phyloP scores from a whole-genome alignment of 2,113 vertebrate species.

The Neotoma lepida region DNA sequence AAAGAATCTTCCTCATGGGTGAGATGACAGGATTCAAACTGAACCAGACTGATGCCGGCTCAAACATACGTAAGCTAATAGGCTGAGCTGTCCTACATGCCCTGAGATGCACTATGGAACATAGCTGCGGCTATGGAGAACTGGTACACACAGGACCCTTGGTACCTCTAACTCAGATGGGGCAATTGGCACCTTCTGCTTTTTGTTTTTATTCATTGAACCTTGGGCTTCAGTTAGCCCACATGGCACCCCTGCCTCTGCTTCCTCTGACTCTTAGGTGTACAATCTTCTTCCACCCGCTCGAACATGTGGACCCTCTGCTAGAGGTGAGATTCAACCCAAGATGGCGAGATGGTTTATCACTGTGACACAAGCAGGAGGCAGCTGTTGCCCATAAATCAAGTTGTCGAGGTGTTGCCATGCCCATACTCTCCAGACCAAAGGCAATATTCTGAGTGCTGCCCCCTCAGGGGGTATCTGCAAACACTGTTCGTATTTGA shows the following conservation, averaged over 20 bases:
- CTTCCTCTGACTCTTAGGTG: neutral
- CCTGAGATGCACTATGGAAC: neutral
- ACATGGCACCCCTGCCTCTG: neutral
- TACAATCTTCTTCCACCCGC: neutral
- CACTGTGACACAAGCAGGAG: constrained; percentile 77
- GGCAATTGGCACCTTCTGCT: neutral
- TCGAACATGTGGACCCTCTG: constrained; percentile 50
- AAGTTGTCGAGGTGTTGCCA: constrained; percentile 63
- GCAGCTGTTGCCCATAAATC: constrained; percentile 81
- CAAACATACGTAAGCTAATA: neutral
- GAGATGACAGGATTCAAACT: neutral
- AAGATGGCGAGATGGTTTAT: constrained; percentile 79
- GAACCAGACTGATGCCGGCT: neutral
- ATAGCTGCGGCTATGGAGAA: accelerated
- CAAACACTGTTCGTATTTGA: constrained; percentile 77
- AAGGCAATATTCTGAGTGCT: constrained; percentile 68
- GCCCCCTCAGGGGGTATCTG: constrained; percentile 68
- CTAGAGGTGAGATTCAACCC: constrained; percentile 69
- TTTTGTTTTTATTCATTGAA: neutral
- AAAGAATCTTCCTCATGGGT: neutral
- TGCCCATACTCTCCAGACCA: constrained; percentile 64
- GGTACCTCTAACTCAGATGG: too few species aligned
- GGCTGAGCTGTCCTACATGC: neutral
- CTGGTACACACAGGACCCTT: accelerated
- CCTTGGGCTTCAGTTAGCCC: neutral